phyloP scores from a whole-genome alignment of 2,888 invertebrate species.

The Elmis aenea region DNA sequence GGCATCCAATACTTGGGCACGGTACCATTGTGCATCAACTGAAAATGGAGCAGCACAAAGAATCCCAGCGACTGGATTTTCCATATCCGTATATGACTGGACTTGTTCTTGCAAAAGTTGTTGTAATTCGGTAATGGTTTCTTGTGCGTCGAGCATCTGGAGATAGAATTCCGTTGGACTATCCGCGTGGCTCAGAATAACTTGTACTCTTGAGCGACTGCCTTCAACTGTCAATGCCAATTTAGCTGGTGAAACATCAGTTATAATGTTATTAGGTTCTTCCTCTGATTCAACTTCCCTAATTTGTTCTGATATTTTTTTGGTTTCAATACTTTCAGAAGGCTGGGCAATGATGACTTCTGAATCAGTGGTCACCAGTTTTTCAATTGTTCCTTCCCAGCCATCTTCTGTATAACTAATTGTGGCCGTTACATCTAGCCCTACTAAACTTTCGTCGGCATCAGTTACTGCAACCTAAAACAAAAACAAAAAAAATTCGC shows the following conservation, averaged over 20 bases:
- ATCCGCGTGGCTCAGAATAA: constrained; percentile 68
- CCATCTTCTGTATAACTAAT: constrained; percentile 51
- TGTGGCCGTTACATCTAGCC: constrained; percentile 53
- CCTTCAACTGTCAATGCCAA: neutral
- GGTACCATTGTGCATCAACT: constrained; percentile 85
- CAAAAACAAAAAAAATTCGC: too few relatives aligned
- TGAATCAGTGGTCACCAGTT: too few relatives aligned
- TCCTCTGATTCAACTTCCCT: too few relatives aligned
- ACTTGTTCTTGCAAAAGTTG: constrained; percentile 59
- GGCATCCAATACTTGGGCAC: constrained; percentile 80
- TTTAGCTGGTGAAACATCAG: neutral
- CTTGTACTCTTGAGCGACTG: too few relatives aligned
- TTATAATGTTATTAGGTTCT: too few relatives aligned
- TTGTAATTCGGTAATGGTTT: constrained; percentile 57
- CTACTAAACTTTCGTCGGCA: constrained; percentile 44
- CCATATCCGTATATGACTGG: constrained; percentile 47
- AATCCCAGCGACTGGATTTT: constrained; percentile 56
- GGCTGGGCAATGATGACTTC: too few relatives aligned
- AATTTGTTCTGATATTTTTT: too few relatives aligned
- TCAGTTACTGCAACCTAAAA: constrained; percentile 8
- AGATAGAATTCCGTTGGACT: constrained; percentile 73
- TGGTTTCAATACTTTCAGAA: too few relatives aligned
- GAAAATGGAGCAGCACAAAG: constrained; percentile 75
- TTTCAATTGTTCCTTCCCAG: constrained; percentile 45
- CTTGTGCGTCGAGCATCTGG: constrained; percentile 56